Percentiles rank a stretch among this genome's conserved stretches.
Conservation (phyloP, 2,888 invertebrate genomes). For the Bellardia bayeri region DNA sequence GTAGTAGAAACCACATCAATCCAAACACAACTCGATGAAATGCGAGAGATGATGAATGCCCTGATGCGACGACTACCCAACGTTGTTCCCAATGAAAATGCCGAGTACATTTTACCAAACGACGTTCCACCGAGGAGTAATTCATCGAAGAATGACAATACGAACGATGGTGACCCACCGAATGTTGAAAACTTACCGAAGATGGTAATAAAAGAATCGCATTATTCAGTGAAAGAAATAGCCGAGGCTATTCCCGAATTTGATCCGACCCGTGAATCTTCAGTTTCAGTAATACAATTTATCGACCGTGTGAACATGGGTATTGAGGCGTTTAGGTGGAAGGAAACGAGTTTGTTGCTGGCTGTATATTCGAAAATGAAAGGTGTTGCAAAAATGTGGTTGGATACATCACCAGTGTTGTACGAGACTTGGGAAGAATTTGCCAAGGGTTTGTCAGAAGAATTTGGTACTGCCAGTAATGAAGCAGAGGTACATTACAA, state of each 20-base stretch:
- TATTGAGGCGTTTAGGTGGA: constrained; percentile 28
- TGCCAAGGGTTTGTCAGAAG: too few species aligned
- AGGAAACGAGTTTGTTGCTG: constrained; percentile 12
- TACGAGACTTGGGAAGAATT: not conserved
- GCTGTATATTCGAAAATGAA: constrained; percentile 37
- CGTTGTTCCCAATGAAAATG: not conserved
- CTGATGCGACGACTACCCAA: not conserved
- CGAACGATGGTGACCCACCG: too few species aligned
- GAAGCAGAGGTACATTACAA: too few species aligned
- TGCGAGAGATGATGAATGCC: not conserved
- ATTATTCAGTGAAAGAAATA: too few species aligned
- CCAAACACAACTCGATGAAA: constrained; percentile 11
- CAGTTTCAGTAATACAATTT: constrained; percentile 48
- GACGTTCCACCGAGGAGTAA: too few species aligned
- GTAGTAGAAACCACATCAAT: not conserved
- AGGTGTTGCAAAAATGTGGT: constrained; percentile 36
- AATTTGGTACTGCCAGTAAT: too few species aligned
- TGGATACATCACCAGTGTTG: constrained; percentile 16
- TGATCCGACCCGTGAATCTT: constrained; percentile 33
- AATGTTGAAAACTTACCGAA: too few species aligned
- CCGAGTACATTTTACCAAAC: too few species aligned
- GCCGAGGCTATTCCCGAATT: constrained; percentile 1
- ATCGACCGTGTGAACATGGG: constrained; percentile 38
- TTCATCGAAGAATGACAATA: too few species aligned
- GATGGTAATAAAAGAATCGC: too few species aligned